Evolutionary conservation across 1,140 invertebrate species (phyloP).

Genomic region (Brachionus asplanchnoidis): DNA sequence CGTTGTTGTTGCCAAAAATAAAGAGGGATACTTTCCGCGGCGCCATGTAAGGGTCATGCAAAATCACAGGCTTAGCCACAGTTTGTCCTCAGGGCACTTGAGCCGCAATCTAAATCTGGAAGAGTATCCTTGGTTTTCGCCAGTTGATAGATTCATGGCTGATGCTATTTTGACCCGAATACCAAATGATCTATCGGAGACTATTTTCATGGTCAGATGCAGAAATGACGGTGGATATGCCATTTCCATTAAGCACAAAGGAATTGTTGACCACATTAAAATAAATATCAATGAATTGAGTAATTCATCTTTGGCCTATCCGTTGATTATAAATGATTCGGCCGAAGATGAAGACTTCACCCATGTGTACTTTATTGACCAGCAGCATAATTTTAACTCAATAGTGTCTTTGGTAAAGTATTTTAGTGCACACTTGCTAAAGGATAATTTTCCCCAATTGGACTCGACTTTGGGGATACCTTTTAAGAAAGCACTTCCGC

Average conservation of each 20-base stretch:
- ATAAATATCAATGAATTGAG: conserved; percentile 29
- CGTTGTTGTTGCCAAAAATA: background rate
- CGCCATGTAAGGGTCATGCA: background rate
- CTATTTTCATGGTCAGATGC: conserved; percentile 39
- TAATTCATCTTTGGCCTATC: background rate
- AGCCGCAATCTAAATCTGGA: background rate
- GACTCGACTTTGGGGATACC: conserved; percentile 19
- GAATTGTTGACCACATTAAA: conserved; percentile 38
- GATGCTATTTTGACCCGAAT: conserved; percentile 25
- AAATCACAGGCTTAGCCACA: background rate
- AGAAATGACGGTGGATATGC: conserved; percentile 33
- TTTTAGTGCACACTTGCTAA: conserved; percentile 5
- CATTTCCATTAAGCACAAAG: conserved; percentile 40
- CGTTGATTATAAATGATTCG: conserved; percentile 5
- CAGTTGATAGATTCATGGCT: conserved; percentile 16
- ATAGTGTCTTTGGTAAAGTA: conserved; percentile 11
- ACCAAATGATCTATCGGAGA: background rate
- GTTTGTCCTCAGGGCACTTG: background rate
- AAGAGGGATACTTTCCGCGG: conserved; percentile 32
- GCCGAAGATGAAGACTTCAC: background rate
- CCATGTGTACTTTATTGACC: conserved; percentile 31
- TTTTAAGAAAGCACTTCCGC: conserved; percentile 11
- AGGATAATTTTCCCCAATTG: conserved; percentile 40
- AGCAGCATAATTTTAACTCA: conserved; percentile 39
- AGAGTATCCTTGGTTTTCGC: conserved; percentile 31